A percentile compares a stretch with the other conserved stretches of the same genome.
phyloP scores from a whole-genome alignment of 2,888 invertebrate species.

The Orthonevra nobilis region DNA sequence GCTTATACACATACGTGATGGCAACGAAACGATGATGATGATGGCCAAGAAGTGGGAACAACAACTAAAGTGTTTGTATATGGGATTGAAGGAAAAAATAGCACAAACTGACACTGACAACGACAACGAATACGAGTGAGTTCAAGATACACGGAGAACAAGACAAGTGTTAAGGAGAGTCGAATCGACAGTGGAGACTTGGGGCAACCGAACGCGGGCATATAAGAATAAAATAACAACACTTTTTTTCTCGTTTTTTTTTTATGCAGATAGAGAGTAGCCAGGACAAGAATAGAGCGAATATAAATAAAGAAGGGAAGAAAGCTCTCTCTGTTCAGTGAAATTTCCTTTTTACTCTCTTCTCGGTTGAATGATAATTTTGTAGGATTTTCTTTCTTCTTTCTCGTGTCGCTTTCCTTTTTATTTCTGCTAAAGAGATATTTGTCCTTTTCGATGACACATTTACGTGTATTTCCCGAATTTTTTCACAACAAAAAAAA shows the following conservation, averaged over 20 bases:
- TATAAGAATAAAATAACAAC: slow-evolving; percentile 34
- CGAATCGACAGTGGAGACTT: slow-evolving; percentile 11
- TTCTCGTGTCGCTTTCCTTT: slow-evolving; percentile 15
- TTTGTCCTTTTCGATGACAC: slow-evolving; percentile 32
- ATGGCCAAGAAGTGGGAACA: slow-evolving; percentile 40
- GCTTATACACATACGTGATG: slow-evolving; percentile 22
- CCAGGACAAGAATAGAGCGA: slow-evolving; percentile 33
- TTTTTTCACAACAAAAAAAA: neutral
- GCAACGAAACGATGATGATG: no score
- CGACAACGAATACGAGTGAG: slow-evolving; percentile 35
- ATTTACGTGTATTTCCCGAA: slow-evolving; percentile 7
- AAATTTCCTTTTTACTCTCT: slow-evolving; percentile 64
- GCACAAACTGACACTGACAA: slow-evolving; percentile 56
- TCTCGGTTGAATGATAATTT: slow-evolving; percentile 57
- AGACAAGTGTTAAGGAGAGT: slow-evolving; percentile 18
- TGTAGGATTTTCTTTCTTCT: slow-evolving; percentile 53
- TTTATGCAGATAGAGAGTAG: slow-evolving; percentile 32
- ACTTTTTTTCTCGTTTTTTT: slow-evolving; percentile 21
- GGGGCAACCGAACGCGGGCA: neutral
- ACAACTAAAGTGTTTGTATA: slow-evolving; percentile 35
- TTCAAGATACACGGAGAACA: slow-evolving; percentile 47
- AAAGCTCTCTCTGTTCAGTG: slow-evolving; percentile 43
- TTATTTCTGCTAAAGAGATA: slow-evolving; percentile 1
- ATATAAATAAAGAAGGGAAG: slow-evolving; percentile 17
- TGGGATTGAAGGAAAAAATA: slow-evolving; percentile 42